A percentile compares a stretch with the other conserved stretches of the same genome.
Conservation (phyloP, 2,113 vertebrate species). For the Willisornis vidua region DNA sequence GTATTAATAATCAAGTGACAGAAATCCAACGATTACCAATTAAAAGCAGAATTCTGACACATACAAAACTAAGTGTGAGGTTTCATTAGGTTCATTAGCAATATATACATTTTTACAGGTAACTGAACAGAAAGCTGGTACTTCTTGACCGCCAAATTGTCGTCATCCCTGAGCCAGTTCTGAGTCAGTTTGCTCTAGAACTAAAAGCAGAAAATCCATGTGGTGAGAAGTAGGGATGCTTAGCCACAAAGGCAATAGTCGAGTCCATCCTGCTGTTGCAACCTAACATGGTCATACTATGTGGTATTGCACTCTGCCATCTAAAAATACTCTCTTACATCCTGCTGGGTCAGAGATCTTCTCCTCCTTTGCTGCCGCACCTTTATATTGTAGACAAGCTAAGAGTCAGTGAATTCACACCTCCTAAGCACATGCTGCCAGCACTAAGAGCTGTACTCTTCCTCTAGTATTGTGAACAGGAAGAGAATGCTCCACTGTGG, state of each 20-base stretch:
- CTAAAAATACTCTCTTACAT: background rate
- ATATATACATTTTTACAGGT: background rate
- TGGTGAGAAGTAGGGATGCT: background rate
- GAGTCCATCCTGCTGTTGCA: background rate
- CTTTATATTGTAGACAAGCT: background rate
- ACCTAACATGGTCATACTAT: background rate
- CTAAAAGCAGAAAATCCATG: background rate
- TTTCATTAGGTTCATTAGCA: background rate
- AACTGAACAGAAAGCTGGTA: background rate
- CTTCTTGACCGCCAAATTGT: background rate
- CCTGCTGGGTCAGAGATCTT: background rate
- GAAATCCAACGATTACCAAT: background rate
- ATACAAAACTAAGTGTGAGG: background rate
- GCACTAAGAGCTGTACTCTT: background rate
- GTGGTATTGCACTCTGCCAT: background rate
- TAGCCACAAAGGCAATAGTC: background rate
- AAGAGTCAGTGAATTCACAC: background rate
- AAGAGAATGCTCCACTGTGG: rapidly evolving
- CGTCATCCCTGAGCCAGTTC: background rate
- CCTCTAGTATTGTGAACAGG: background rate
- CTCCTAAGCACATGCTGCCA: background rate
- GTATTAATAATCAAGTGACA: conserved; percentile 46
- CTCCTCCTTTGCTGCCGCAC: background rate
- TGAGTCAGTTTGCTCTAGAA: background rate
- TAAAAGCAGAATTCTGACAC: conserved; percentile 14